Base-by-base conservation (phyloP, 53 echinoderm and acorn worm species). In the Apostichopus leukothele region DNA sequence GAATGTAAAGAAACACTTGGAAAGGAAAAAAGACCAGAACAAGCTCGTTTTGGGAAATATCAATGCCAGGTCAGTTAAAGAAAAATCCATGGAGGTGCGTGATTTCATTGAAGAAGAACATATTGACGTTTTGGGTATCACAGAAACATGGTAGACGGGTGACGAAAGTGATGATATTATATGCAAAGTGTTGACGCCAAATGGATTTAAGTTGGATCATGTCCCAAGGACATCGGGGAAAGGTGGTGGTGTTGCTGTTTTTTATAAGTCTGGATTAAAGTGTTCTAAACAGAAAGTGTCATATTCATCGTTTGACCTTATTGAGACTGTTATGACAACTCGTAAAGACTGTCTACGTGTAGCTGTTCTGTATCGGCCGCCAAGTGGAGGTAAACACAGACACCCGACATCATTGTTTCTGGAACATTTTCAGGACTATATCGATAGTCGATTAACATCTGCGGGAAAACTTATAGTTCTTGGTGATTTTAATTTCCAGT, bases 401-500 rank as follows among this genome's bases (percentile, higher is more conserved):
- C 84, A 84, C 60, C 63, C 83, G 16, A 19, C 84, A 20, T 66
- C 84, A 59, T 60, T 84, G 61, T 84, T 84, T 84, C 21, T 59
- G 7, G 84, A 84, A 59, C 84, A 84, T 6, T 84, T 60, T 66
- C 84, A 84, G 63, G 84, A 84, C 50, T 84, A 20, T 84, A 22
- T 84, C 9, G 84, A 84, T 66, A 84, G 84, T 60, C 84, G 84
- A 19, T 60, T 66, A 20, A 84, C 67, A 20, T 6, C 66, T 16
- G 26, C 63, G 9, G 84, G 63, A 66, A 84, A 84, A 60, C 84
- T 84, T 10, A 60, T 84, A 23, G 6, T 84, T 60, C n/a, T 60
- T n/a, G 84, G 84, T 84, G 84, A 84, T 60, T 66, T 84, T 66
- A 66, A 84, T 84, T 84, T 84, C 84, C 84, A 84, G 21, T 60